Evolutionary conservation across 1,140 invertebrate species (phyloP), one percentile per base, ranked within the genome.

Genomic region (Drosophila kurseongensis): DNA sequence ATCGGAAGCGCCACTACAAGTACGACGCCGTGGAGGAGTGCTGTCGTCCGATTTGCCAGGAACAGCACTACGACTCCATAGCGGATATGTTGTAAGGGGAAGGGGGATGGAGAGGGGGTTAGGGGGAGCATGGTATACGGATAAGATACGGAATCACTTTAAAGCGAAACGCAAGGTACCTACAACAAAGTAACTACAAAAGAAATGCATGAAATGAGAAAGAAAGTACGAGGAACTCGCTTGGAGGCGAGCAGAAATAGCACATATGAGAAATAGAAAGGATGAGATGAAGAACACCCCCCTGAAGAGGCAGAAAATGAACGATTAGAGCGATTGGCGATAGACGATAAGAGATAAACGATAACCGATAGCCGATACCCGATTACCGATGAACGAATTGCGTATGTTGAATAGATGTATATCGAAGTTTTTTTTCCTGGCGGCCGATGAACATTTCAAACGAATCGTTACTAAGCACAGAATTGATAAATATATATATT

Each of bases 1-100:
- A 65, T 27, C 58, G 62, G 56, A 77, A 66, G 35, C 73, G 82
- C 14, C 74, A 80, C 51, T 83, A 91, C 44, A 81, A 91, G 45
- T 79, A 91, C 47, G 71, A 91, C 68, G 78, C 80, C 51, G 59
- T 91, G 41, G 89, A 91, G 59, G 89, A 91, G 60, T 91, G 89
- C 40, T 84, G 88, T 69, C 89, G 89, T 47, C 89, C 89, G 65
- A 85, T 91, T 54, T 91, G 78, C 51, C 73, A 85, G 68, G 84
- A 91, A 9, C 80, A 89, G 60, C 80, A 89, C 27, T 89, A 77
- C 47, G 89, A 76, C 48, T 84, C 84, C 48, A 58, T 84, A 54
- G 69, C 84, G 51, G 85, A 89, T 38, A 89, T 89, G 84, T 78
- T 89, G 80, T 89, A 77, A 66, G 63, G 47, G 16, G 41, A 13